Conservation (phyloP, 1,140 invertebrate genomes). For the Lepidostoma basale region DNA sequence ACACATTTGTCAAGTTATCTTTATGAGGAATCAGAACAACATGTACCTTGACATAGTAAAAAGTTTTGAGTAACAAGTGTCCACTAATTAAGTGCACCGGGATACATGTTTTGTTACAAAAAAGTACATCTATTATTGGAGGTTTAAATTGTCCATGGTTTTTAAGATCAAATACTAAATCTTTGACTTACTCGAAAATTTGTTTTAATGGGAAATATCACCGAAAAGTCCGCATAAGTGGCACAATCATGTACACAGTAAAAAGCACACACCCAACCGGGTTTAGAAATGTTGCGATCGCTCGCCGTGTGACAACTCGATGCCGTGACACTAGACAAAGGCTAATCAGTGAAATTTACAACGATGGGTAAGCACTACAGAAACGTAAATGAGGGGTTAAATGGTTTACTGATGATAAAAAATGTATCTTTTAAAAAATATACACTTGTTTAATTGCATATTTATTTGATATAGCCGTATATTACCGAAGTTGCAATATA, state of each 20-base stretch:
- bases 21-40: conserved; percentile 15
- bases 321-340: conserved; percentile 37
- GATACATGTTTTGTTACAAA: conserved; percentile 26
- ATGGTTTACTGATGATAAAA: too few species aligned
- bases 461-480: too few species aligned
- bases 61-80: conserved; percentile 39
- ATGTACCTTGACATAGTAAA: conserved; percentile 36
- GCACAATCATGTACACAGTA: conserved; percentile 36
- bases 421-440: too few species aligned
- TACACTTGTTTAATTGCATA: too few species aligned
- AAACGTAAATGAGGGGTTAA: too few species aligned
- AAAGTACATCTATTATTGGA: neutral
- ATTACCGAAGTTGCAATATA: too few species aligned
- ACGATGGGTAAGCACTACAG: neutral
- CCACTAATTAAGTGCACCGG: conserved; percentile 35
- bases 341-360: conserved; percentile 16
- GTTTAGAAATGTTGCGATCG: conserved; percentile 36
- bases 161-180: neutral
- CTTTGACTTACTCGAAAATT: conserved; percentile 23
- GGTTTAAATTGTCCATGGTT: neutral
- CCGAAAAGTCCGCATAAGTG: conserved; percentile 38
- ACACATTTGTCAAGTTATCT: too few species aligned
- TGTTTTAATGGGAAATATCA: conserved; percentile 32
- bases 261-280: conserved; percentile 38
- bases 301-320: conserved; percentile 37